Percentiles rank a stretch among this genome's conserved stretches.
phyloP scores from a whole-genome alignment of 1,140 invertebrate species.

The Diprion similis region DNA sequence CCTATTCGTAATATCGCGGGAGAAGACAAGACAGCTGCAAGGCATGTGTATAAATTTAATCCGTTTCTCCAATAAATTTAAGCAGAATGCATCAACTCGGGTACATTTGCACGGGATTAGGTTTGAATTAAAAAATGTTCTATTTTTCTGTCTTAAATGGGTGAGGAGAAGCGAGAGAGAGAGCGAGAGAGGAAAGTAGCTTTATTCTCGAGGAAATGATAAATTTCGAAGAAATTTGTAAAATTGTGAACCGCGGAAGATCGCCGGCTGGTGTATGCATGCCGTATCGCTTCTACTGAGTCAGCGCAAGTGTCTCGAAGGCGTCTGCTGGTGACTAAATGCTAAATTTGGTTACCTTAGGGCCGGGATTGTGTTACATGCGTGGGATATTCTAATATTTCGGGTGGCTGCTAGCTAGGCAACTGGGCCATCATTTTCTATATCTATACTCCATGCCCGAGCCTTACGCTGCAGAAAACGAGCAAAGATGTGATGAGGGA shows the following conservation, averaged over 20 bases:
- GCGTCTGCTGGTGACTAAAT: slow-evolving; percentile 4
- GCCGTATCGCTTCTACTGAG: neutral
- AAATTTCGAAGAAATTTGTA: neutral
- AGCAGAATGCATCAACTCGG: too few species aligned
- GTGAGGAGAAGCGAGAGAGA: neutral
- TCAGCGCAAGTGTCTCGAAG: slow-evolving; percentile 6
- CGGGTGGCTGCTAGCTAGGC: neutral
- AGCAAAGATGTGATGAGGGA: neutral
- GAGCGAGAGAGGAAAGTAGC: neutral
- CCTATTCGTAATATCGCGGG: neutral
- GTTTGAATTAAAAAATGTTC: too few species aligned
- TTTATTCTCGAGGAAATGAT: neutral
- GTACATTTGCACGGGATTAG: too few species aligned
- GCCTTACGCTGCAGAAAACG: neutral
- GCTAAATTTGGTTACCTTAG: slow-evolving; percentile 7
- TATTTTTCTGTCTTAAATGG: too few species aligned
- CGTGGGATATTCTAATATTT: slow-evolving; percentile 7
- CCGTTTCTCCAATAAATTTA: neutral
- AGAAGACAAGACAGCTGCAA: neutral
- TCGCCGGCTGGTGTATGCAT: neutral
- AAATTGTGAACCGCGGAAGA: neutral
- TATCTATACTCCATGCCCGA: neutral
- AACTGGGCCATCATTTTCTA: slow-evolving; percentile 7
- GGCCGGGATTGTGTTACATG: slow-evolving; percentile 4
- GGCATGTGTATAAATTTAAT: neutral